Evolutionary conservation across 2,888 invertebrate genomes (phyloP).

Genomic region (Priocnemis perturbator): DNA sequence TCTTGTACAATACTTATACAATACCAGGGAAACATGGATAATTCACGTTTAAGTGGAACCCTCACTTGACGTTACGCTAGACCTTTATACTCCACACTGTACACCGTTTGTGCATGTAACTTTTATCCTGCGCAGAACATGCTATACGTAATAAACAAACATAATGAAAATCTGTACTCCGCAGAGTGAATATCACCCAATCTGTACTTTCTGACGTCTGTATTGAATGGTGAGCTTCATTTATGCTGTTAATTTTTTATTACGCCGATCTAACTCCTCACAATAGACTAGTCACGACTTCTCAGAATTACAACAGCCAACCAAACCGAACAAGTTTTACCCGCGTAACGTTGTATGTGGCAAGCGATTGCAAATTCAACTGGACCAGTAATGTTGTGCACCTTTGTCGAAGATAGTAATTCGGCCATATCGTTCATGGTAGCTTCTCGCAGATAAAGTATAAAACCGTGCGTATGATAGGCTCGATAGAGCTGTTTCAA

Average conservation of each 20-base stretch:
- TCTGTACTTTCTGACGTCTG: neutral
- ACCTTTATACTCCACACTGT: too few species aligned
- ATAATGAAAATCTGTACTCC: slow-evolving; percentile 16
- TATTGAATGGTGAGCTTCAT: too few species aligned
- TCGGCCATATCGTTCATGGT: slow-evolving; percentile 60
- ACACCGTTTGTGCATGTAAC: slow-evolving; percentile 10
- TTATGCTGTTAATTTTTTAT: neutral
- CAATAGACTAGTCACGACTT: slow-evolving; percentile 63
- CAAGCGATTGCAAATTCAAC: slow-evolving; percentile 70
- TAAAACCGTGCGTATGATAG: slow-evolving; percentile 70
- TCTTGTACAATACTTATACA: slow-evolving; percentile 7
- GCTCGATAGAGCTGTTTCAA: slow-evolving; percentile 68
- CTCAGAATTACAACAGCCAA: slow-evolving; percentile 66
- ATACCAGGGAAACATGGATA: neutral
- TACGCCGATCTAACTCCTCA: neutral
- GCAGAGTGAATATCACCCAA: slow-evolving; percentile 1
- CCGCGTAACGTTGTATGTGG: slow-evolving; percentile 64
- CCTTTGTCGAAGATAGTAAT: slow-evolving; percentile 65
- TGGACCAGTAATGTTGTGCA: slow-evolving; percentile 67
- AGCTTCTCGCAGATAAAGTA: slow-evolving; percentile 65
- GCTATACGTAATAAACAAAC: slow-evolving; percentile 31
- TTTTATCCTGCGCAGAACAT: slow-evolving; percentile 23
- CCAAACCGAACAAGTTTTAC: slow-evolving; percentile 69
- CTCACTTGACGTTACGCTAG: too few species aligned
- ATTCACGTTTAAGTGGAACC: neutral